Base-by-base conservation (phyloP, 1,140 invertebrate species). In the Caenorhabditis latens region DNA sequence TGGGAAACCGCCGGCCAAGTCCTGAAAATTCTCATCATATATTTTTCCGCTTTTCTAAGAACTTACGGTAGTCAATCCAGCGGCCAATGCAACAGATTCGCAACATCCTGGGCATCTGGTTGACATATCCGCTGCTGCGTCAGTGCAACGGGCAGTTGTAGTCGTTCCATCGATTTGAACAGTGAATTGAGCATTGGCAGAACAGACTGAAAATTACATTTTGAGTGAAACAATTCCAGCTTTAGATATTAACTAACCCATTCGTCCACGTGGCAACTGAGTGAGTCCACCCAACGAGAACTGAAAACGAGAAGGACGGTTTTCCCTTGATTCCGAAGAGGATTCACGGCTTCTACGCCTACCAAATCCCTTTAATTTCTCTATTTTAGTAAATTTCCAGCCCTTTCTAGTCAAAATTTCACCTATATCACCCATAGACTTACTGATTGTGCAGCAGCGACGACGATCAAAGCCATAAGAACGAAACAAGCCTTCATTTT, bases 51-150 rank as follows among this genome's bases (percentile, higher is more conserved):
- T 7, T 61, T 61, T 24, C 1, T 24, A 61, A 24, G 0, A 16
- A 67, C 63, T 67, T 13, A 67, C 71, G 6, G 71, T 24, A 21
- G n/a, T 19, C 14, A 24, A 6, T 14, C 46, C 46, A n/a, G 43
- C 71, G n/a, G 71, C 71, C 43, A 79, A n/a, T 4, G 71, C 71
- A 9, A 79, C 71, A 9, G 46, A 50, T 79, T 9, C 7, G 50
- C 71, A 79, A n/a, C 71, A 79, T 79, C 71, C 71, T 4, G 71
- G 21, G 46, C 71, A 79, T 79, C 71, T 48, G 14, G 24, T 21
- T 13, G 46, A n/a, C 14, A 46, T 8, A 50, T 79, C n/a, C 8
- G 71, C 32, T 3, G 4, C 21, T 1, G 19, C 4, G 21, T 79
- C 71, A 24, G 46, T 79, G 21, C 71, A 79, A 13, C 71, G 43